Base-by-base conservation (phyloP, 2,888 invertebrate genomes). In the Xiphydria camelus region DNA sequence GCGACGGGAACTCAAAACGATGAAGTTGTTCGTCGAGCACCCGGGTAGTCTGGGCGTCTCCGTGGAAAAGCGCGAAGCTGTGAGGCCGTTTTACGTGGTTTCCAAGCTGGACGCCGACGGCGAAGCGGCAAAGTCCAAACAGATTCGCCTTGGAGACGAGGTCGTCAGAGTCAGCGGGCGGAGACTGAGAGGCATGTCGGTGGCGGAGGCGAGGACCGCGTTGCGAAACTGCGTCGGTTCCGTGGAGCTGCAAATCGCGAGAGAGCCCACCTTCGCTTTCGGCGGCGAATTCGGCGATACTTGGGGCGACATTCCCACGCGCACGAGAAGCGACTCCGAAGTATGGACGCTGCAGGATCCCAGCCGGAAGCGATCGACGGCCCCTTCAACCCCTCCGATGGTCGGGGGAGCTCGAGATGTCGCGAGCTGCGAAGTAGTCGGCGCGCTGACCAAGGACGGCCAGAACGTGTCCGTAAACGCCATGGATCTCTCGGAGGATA, bases 161-260 rank as follows among this genome's bases (percentile, higher is more conserved):
- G 76, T 83, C 19, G 76, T 83, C 3, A 76, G 81, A 44, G 80
- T 83, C 29, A 81, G 80, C 50, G 82, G 82, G 0, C 76, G 77
- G 9, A 75, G 80, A 20, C 58, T 84, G 29, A 75, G 78, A 3
- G 79, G 80, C 0, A 75, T 83, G 51, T 56, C 62, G 1, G 39
- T 60, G 1, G 15, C 33, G 1, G 73, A 74, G 20, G 75, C 71
- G 6, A 64, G 60, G 20, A 63, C 55, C 21, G 58, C 68, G 1
- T 23, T 75, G 6, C 62, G 55, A 12, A 64, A 46, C 17, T 73
- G 70, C 21, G 25, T 46, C 3, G 73, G 71, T 0, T 45, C 41
- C 0, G 68, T 73, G 0, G 72, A 73, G 18, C 46, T 74, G 9
- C 70, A 68, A 41, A 68, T 73, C 3, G 73, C 73, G 3, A 46